Conservation (phyloP, 2,113 vertebrate species). For the Malaclemys terrapin region DNA sequence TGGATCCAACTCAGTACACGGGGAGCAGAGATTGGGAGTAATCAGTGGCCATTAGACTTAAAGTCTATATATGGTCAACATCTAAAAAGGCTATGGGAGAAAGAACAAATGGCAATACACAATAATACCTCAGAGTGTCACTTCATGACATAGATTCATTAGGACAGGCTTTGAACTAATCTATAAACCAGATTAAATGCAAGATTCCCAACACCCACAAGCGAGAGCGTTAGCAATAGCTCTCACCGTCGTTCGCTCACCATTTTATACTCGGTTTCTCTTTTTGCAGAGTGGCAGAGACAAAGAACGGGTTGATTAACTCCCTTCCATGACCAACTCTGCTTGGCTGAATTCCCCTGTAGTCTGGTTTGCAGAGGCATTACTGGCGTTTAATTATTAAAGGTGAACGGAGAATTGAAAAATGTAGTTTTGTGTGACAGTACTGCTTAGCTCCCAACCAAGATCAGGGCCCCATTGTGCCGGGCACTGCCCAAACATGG, state of each 20-base stretch:
- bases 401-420: background rate
- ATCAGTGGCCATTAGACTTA: background rate
- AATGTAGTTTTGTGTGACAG: background rate
- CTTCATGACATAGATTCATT: background rate
- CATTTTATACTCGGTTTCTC: background rate
- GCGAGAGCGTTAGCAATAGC: background rate
- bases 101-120: background rate
- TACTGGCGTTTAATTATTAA: background rate
- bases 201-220: background rate
- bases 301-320: background rate
- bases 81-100: accelerated
- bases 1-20: background rate
- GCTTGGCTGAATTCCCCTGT: background rate
- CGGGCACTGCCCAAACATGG: background rate
- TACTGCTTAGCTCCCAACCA: background rate
- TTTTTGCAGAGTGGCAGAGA: background rate
- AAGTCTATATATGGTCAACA: background rate
- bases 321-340: background rate
- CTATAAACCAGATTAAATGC: background rate
- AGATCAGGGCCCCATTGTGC: background rate
- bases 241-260: background rate
- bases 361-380: background rate
- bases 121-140: accelerated
- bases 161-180: background rate
- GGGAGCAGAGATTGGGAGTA: background rate